Base-by-base conservation (phyloP, 2,888 invertebrate species). In the Zhuqinia jingwanae region DNA sequence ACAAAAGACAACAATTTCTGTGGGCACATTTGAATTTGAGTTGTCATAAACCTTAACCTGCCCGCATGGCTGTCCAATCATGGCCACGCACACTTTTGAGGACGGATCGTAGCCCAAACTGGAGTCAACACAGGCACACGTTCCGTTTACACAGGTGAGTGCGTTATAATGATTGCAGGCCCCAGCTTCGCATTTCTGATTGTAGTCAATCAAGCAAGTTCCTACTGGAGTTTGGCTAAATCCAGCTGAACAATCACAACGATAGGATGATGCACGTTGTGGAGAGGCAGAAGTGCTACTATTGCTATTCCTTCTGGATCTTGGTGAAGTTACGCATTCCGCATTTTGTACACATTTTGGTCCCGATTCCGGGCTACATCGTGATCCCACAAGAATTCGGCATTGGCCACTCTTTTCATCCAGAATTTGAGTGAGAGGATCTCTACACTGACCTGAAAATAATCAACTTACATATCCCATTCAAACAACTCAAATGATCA, bases 1-100 rank as follows among this genome's bases (percentile, higher is more conserved):
- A 30, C 89, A 89, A 17, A 70, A 30, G 0, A 89, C 87, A 22
- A 68, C 63, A 56, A 87, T 85, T 53, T 89, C 89, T 58, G 45
- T 85, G 5, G 63, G 47, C 6, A 60, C 81, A 17, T 65, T 30
- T 1, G 50, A 30, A 27, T 58, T 22, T 13, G 45, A 65, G 10
- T 76, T 42, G n/a, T 85, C 85, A 58, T 77, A 77, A 36, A 89
- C 77, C 11, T 79, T 65, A 15, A 89, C 63, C 1, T 78, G 84
- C 30, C 89, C 89, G 78, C 89, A 89, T 15, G 88, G 87, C 13
- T 78, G 76, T 13, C 80, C 84, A 22, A 81, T 58, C 70, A 89
- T 65, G 13, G 87, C 84, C 8, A 89, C 89, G 73, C 89, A 89
- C 10, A 63, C 36, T 56, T 88, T 89, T 10, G 82, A 53, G 11